Evolutionary conservation across 1,140 invertebrate genomes (phyloP), one percentile per base, ranked within the genome.

Genomic region (Drosophila subobscura): DNA sequence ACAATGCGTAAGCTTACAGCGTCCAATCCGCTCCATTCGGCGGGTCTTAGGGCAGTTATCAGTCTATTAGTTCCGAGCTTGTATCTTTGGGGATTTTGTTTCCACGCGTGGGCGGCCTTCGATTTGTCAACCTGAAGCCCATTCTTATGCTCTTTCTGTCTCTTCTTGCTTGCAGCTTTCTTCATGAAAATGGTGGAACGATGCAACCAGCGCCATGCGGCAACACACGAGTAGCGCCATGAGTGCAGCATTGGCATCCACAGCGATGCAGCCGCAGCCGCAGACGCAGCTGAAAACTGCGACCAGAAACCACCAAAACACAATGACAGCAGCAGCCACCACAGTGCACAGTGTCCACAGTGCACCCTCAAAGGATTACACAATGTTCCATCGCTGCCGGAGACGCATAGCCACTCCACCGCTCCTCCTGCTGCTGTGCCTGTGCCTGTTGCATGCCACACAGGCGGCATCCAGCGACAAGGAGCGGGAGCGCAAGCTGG

Each of bases 401-500:
- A 64, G 71, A 72, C 75, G 81, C 22, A 46, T n/a, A 55, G 41
- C 14, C 46, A 42, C 42, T 1, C 23, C 49, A 44, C 50, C 33
- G 23, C 50, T 51, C 51, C 42, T 51, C 63, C 63, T 67, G 10
- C 50, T 68, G 16, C 63, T 54, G 40, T 52, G 42, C 23, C 53
- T 84, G 33, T n/a, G n/a, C n/a, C 57, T 53, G 25, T 10, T 57
- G 33, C 51, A 40, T 0, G 42, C 42, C 14, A 27, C 54, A 0
- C 51, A 41, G 10, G 57, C 42, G 8, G 58, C 61, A 41, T 56
- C 71, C n/a, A 53, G n/a, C 37, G 64, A 77, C n/a, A 74, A 77
- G 63, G 96, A 96, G 92, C 94, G 94, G 86, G 95, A 96, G 53
- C 94, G 95, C 46, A 95, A 96, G 91, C 95, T 98, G 84, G 95